phyloP scores from a whole-genome alignment of 2,797 vertebrate genomes.

The Coranthus polyacanthus region DNA sequence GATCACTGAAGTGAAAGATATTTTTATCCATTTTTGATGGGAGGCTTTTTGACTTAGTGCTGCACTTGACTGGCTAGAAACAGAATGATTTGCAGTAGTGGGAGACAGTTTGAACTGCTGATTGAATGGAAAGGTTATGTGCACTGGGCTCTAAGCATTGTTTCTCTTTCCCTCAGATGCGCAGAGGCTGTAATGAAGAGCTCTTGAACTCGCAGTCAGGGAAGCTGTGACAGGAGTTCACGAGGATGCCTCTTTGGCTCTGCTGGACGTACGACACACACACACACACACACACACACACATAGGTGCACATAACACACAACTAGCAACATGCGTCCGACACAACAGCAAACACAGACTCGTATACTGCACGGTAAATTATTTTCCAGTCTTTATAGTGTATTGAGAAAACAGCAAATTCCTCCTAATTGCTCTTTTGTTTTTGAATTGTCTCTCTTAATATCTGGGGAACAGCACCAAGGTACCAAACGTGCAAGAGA shows the following conservation, averaged over 20 bases:
- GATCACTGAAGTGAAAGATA: slow-evolving; percentile 48
- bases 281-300: slow-evolving; percentile 42
- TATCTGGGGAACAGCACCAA: slow-evolving; percentile 13
- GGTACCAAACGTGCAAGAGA: slow-evolving; percentile 41
- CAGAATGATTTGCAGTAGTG: slow-evolving; percentile 72
- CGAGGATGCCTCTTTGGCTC: slow-evolving; percentile 76
- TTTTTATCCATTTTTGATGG: slow-evolving; percentile 73
- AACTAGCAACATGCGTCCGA: not conserved
- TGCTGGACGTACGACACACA: slow-evolving; percentile 57
- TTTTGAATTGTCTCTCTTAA: slow-evolving; percentile 20
- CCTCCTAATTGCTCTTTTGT: not conserved
- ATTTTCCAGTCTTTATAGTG: too few species aligned
- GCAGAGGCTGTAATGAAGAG: slow-evolving; percentile 89
- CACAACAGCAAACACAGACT: slow-evolving; percentile 71
- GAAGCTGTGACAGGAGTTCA: slow-evolving; percentile 90
- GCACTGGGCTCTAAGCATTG: slow-evolving; percentile 79
- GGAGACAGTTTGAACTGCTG: slow-evolving; percentile 83
- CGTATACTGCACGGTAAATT: too few species aligned
- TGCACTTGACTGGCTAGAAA: slow-evolving; percentile 72
- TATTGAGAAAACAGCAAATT: too few species aligned
- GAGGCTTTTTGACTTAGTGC: slow-evolving; percentile 70
- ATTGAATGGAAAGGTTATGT: slow-evolving; percentile 87
- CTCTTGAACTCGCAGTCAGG: slow-evolving; percentile 88
- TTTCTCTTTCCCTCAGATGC: slow-evolving; percentile 82
- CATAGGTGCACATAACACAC: slow-evolving; percentile 6